Percentiles rank a stretch among this genome's conserved stretches.
Evolutionary conservation across 1,140 invertebrate genomes (phyloP).

Genomic region (Drosophila sp.): DNA sequence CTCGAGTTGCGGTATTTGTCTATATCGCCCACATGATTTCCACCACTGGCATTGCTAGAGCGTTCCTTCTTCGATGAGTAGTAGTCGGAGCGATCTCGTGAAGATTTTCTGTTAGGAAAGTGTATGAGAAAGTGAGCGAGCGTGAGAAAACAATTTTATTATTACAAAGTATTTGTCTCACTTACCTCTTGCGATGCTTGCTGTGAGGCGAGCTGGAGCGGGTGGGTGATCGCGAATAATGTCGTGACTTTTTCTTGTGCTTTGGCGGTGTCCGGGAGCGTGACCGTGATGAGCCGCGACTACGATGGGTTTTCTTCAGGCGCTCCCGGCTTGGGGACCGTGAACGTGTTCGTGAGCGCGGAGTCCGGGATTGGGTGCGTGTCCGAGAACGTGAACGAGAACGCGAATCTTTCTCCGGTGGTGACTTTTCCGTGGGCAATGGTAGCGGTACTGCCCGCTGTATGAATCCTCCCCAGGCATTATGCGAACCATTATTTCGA

Average conservation of each 20-base stretch:
- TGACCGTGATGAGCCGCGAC: slow-evolving; percentile 83
- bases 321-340: slow-evolving; percentile 77
- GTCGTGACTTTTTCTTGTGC: slow-evolving; percentile 78
- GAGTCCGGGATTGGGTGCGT: slow-evolving; percentile 82
- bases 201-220: slow-evolving; percentile 77
- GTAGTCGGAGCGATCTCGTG: slow-evolving; percentile 72
- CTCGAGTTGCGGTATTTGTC: slow-evolving; percentile 71
- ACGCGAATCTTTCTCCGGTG: slow-evolving; percentile 73
- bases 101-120: slow-evolving; percentile 52
- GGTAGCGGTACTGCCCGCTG: slow-evolving; percentile 73
- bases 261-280: slow-evolving; percentile 76
- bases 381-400: slow-evolving; percentile 77
- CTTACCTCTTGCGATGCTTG: slow-evolving; percentile 79
- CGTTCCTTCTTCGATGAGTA: slow-evolving; percentile 70
- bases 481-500: slow-evolving; percentile 85
- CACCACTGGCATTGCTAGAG: slow-evolving; percentile 50
- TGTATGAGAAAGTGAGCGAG: background rate
- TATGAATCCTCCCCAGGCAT: slow-evolving; percentile 88
- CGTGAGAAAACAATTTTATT: background rate
- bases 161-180: background rate
- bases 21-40: slow-evolving; percentile 52
- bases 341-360: slow-evolving; percentile 65
- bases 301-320: slow-evolving; percentile 82
- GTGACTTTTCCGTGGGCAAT: slow-evolving; percentile 69
- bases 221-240: slow-evolving; percentile 77